These are phyloP conservation scores for Pao palembangensis DNA, from an alignment of 2,113 vertebrate species.

Conservation along the genomic window DNA sequence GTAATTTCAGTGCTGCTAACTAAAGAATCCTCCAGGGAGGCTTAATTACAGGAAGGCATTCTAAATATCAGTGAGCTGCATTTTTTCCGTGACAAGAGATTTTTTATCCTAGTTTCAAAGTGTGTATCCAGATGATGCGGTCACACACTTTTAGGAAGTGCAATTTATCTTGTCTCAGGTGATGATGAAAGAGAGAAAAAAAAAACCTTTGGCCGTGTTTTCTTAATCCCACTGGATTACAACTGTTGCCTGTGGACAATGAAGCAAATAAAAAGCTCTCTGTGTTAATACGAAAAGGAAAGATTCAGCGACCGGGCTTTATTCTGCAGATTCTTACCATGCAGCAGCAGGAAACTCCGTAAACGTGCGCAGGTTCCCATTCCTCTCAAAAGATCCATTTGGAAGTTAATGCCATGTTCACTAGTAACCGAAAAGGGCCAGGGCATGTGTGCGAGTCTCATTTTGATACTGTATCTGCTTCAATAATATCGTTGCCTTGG, in stretches of 20 bases:
- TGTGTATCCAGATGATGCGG: slow-evolving; percentile 61
- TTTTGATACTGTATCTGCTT: slow-evolving; percentile 54
- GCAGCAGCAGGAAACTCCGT: slow-evolving; percentile 71
- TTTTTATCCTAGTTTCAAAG: slow-evolving; percentile 81
- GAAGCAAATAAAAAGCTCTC: slow-evolving; percentile 16
- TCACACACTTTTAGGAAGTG: slow-evolving; percentile 56
- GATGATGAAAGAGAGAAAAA: slow-evolving; percentile 12
- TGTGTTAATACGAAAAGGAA: slow-evolving; percentile 40
- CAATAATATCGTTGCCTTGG: slow-evolving; percentile 45
- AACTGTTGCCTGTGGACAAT: slow-evolving; percentile 19
- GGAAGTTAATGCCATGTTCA: slow-evolving; percentile 66
- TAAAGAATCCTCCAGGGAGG: slow-evolving; percentile 96
- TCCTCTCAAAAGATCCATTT: slow-evolving; percentile 73
- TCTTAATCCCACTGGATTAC: slow-evolving; percentile 9
- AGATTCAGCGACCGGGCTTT: slow-evolving; percentile 56
- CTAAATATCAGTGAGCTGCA: slow-evolving; percentile 94
- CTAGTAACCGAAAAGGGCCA: slow-evolving; percentile 59
- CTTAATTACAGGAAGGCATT: slow-evolving; percentile 99
- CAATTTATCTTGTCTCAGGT: slow-evolving; percentile 61
- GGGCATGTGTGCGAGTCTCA: slow-evolving; percentile 22
- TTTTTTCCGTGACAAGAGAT: slow-evolving; percentile 91
- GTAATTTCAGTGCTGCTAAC: slow-evolving; percentile 99
- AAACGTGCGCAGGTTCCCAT: slow-evolving; percentile 84
- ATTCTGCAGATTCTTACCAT: slow-evolving; percentile 46
- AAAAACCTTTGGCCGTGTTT: slow-evolving; percentile 16